Conservation (phyloP, 2,113 vertebrate genomes). For the Bubo bubo region DNA sequence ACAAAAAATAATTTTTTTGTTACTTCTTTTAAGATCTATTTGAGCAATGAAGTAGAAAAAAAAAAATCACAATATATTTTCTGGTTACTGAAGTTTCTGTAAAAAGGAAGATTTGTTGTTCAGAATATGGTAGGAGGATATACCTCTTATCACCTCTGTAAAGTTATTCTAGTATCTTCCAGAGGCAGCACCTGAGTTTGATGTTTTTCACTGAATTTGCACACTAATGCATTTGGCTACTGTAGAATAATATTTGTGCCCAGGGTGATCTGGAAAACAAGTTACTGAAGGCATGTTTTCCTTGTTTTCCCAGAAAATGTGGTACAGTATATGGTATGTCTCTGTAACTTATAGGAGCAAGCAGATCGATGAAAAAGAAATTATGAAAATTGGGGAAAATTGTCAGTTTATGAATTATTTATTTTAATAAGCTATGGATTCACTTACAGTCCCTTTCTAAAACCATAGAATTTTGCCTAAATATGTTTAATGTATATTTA, state of each 20-base stretch:
- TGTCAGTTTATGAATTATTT: background rate
- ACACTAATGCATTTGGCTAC: background rate
- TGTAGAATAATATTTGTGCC: background rate
- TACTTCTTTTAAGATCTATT: background rate
- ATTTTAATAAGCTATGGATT: background rate
- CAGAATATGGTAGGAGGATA: background rate
- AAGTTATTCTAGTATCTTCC: background rate
- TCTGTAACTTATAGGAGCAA: background rate
- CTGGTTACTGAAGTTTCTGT: background rate
- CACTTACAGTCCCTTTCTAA: background rate
- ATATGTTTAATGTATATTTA: background rate
- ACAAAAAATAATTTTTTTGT: background rate
- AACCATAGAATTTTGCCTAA: background rate
- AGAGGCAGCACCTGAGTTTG: background rate
- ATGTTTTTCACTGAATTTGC: background rate
- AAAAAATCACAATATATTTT: background rate
- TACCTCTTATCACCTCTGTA: background rate
- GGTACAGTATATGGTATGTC: rapidly evolving
- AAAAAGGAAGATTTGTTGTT: background rate
- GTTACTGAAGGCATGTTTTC: background rate
- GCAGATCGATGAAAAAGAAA: background rate
- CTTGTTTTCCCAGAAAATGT: background rate
- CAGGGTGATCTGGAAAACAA: background rate
- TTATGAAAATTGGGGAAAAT: background rate
- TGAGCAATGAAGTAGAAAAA: background rate